Conservation (phyloP, 2,113 vertebrate species). For the Alouatta palliata region DNA sequence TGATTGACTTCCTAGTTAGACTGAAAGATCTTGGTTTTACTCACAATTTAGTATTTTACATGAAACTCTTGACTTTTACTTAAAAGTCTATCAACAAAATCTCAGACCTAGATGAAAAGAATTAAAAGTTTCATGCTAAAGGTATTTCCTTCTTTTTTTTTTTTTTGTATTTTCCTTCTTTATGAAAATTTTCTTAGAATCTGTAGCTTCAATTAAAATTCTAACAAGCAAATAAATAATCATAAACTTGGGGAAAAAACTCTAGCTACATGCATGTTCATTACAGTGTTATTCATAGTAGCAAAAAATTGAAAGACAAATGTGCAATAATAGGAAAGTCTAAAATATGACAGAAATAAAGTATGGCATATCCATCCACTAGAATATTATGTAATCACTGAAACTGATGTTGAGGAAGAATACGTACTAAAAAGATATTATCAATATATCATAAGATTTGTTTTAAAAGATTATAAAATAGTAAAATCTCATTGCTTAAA, state of each 20-base stretch:
- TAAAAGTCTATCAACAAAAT: conserved; percentile 40
- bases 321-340: neutral
- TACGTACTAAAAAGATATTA: neutral
- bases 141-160: neutral
- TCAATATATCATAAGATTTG: neutral
- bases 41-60: conserved; percentile 33
- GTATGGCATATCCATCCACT: neutral
- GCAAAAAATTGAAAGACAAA: conserved; percentile 3
- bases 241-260: neutral
- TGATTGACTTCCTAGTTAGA: neutral
- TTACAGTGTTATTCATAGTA: neutral
- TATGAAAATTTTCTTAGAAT: neutral
- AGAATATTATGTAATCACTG: neutral
- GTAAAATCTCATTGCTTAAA: conserved; percentile 30
- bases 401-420: conserved; percentile 20
- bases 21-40: conserved; percentile 1
- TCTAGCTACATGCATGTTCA: neutral
- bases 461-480: conserved; percentile 49
- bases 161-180: neutral
- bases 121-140: neutral
- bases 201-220: conserved; percentile 33
- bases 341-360: conserved; percentile 14
- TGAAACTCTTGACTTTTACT: neutral
- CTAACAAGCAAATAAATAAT: conserved; percentile 26
- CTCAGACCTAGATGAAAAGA: neutral